Conservation (phyloP, 2,888 invertebrate genomes). For the Caenorhabditis sp. region DNA sequence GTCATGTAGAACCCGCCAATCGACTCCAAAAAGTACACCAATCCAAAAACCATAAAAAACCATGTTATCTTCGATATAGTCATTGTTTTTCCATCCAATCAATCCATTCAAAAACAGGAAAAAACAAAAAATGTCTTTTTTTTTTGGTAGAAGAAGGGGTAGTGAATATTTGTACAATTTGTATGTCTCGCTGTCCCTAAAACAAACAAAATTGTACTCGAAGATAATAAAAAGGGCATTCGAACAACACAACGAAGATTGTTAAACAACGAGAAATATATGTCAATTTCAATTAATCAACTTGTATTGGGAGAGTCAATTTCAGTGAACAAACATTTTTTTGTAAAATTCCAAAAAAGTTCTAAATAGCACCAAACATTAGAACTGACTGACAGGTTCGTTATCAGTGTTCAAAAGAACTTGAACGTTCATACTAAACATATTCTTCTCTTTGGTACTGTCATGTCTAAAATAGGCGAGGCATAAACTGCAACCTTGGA, state of each 20-base stretch:
- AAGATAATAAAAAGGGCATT: background rate
- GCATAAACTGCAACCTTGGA: no score
- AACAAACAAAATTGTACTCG: background rate
- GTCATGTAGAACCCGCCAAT: constrained; percentile 71
- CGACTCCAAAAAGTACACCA: constrained; percentile 70
- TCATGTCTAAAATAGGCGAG: background rate
- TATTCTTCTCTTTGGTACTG: background rate
- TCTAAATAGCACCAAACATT: no score
- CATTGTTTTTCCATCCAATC: background rate
- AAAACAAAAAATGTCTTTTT: background rate
- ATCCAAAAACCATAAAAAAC: constrained; percentile 65
- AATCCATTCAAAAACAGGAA: background rate
- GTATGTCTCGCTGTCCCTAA: background rate
- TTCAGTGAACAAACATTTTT: background rate
- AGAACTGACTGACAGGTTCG: no score
- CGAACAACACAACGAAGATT: background rate
- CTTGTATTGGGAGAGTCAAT: no score
- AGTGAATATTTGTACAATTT: no score
- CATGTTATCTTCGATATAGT: constrained; percentile 35
- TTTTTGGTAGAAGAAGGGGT: background rate
- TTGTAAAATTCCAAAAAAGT: no score
- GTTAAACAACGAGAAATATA: background rate
- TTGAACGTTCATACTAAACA: no score
- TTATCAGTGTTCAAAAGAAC: no score
- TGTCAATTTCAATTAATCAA: background rate